Base-by-base conservation (phyloP, 2,113 vertebrate species). In the Ploceus nigricollis region DNA sequence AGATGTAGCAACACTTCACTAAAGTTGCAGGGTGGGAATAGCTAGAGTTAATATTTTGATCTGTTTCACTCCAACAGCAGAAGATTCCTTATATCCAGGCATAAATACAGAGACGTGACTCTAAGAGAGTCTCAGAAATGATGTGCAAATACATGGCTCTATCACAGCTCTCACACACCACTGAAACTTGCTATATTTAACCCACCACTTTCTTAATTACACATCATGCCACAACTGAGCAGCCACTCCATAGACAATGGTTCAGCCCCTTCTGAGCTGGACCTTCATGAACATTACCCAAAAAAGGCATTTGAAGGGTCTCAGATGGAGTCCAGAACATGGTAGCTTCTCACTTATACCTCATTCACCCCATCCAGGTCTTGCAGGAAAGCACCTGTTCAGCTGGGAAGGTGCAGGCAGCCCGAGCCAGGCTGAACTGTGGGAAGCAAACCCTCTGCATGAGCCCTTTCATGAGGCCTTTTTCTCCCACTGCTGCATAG, bases 201-300 rank as follows among this genome's bases (percentile, higher is more conserved):
- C 31, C n/a, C 50, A 48, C 6, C 60, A 42, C 48, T 25, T 92
- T 47, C 39, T 65, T n/a, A 50, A 31, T 2, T 35, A 30, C 3
- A 37, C 1, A 6, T 15, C 53, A 22, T 4, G 12, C 7, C 33
- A 44, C n/a, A 66, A 42, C 25, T 2, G 1, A 63, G 66, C 10
- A 64, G 39, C 11, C 48, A 35, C 65, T 69, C 7, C 1, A 0
- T 0, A 50, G 48, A 20, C 0, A 3, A 72, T 3, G 13, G 40
- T 16, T 22, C 40, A 33, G 27, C 40, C 33, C 44, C 7, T 65
- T 56, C 50, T 17, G 48, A 77, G 31, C 24, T n/a, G 40, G 20
- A 72, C 64, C 17, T 76, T 72, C 44, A 47, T 0, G 0, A 80
- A 40, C 17, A 25, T 24, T 31, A 66, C 31, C 47, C 39, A 39